Evolutionary conservation across 1,140 invertebrate species (phyloP).

Genomic region (Aleiodes sp.): DNA sequence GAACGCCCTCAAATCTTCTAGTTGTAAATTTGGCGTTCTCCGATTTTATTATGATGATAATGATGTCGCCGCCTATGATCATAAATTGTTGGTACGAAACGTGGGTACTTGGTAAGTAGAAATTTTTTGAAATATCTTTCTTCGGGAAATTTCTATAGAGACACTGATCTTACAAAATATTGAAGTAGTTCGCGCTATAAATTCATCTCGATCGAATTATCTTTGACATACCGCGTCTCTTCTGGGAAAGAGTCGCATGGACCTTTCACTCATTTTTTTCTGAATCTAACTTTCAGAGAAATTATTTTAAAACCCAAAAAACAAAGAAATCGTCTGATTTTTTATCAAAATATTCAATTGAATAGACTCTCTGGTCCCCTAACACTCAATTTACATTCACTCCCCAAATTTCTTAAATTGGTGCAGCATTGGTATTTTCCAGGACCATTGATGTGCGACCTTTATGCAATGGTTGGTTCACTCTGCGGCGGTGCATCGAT

Average conservation of each 20-base stretch:
- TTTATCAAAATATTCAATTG: no score
- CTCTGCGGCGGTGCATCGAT: slow-evolving; percentile 84
- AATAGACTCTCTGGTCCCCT: no score
- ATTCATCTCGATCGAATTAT: no score
- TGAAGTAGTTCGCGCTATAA: no score
- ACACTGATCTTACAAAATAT: no score
- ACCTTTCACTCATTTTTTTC: no score
- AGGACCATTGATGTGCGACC: slow-evolving; percentile 82
- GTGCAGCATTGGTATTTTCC: neutral
- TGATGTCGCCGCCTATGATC: slow-evolving; percentile 85
- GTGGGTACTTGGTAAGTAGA: slow-evolving; percentile 79
- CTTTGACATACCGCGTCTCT: no score
- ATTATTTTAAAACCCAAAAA: no score
- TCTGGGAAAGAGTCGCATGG: no score
- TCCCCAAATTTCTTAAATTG: slow-evolving; percentile 30
- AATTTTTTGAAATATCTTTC: slow-evolving; percentile 21
- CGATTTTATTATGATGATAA: slow-evolving; percentile 88
- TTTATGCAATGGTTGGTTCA: slow-evolving; percentile 82
- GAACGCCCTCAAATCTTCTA: slow-evolving; percentile 85
- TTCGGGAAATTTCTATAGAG: no score
- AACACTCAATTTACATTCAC: neutral
- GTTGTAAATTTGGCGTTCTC: slow-evolving; percentile 88
- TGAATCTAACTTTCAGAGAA: no score
- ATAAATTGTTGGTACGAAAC: slow-evolving; percentile 88
- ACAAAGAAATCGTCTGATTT: no score